Evolutionary conservation across 1,140 invertebrate genomes (phyloP).

Genomic region (Nymphalis io): DNA sequence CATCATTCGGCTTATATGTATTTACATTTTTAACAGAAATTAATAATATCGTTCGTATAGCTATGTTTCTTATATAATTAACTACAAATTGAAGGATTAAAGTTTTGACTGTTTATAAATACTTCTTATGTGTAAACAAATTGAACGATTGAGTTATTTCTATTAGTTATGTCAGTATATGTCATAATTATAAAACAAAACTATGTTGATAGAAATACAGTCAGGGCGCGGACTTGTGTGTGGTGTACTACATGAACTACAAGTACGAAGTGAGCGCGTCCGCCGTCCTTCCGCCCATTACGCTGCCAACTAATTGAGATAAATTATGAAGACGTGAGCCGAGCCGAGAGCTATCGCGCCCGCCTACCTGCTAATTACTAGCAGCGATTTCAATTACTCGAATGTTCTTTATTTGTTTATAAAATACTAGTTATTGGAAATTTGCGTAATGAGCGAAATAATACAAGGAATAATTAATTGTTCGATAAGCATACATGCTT

Average conservation of each 20-base stretch:
- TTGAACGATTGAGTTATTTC: too few species aligned
- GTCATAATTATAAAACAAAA: neutral
- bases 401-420: constrained; percentile 37
- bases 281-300: constrained; percentile 70
- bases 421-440: constrained; percentile 26
- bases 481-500: neutral
- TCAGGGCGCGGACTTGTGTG: constrained; percentile 6
- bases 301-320: constrained; percentile 73
- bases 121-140: too few species aligned
- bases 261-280: constrained; percentile 37
- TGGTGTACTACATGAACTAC: constrained; percentile 26
- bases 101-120: too few species aligned
- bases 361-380: constrained; percentile 70
- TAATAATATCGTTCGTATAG: neutral
- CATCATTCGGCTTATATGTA: too few species aligned
- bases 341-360: constrained; percentile 61
- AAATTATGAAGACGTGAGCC: constrained; percentile 74
- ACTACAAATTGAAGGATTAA: neutral
- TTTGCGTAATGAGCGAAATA: neutral
- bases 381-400: constrained; percentile 70
- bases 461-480: too few species aligned
- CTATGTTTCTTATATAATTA: neutral
- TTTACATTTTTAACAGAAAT: too few species aligned
- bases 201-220: constrained; percentile 10
- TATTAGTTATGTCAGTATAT: too few species aligned